Percentiles rank a stretch among this genome's conserved stretches.
phyloP scores from a whole-genome alignment of 2,797 vertebrate genomes.

The Apodemus agrarius region DNA sequence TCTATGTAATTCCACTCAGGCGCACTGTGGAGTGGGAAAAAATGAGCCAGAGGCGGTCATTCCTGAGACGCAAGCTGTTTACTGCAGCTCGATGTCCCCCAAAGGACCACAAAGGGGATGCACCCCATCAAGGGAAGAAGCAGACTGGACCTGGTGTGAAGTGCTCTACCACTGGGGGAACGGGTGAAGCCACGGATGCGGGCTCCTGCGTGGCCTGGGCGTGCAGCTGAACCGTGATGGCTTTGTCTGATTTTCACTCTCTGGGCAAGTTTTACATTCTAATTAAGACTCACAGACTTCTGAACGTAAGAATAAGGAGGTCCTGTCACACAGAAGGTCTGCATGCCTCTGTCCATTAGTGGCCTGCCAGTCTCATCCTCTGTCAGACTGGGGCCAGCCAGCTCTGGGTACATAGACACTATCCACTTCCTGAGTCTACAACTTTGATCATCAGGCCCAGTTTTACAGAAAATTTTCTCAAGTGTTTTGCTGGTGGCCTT shows the following conservation, averaged over 20 bases:
- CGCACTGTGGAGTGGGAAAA: slow-evolving; percentile 72
- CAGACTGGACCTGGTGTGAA: not conserved
- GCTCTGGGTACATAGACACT: not conserved
- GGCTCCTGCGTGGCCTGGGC: not conserved
- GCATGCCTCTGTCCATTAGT: too few species aligned
- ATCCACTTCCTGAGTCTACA: not conserved
- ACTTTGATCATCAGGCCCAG: not conserved
- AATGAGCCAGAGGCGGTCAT: not conserved
- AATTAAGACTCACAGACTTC: not conserved
- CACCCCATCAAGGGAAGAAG: not conserved
- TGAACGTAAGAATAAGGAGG: not conserved
- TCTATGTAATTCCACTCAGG: slow-evolving; percentile 92
- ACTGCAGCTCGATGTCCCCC: not conserved
- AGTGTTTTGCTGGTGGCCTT: not conserved
- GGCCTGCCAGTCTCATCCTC: not conserved
- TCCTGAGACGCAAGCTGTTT: not conserved
- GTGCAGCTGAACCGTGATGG: rapidly evolving
- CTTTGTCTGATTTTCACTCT: not conserved
- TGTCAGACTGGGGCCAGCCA: not conserved
- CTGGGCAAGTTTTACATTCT: not conserved
- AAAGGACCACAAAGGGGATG: not conserved
- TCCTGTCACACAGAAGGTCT: not conserved
- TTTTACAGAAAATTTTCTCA: not conserved
- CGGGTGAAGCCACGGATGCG: rapidly evolving
- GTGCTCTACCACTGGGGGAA: too few species aligned